These are phyloP conservation scores for Zingel zingel DNA, from an alignment of 2,113 vertebrate genomes.

Conservation along the genomic window DNA sequence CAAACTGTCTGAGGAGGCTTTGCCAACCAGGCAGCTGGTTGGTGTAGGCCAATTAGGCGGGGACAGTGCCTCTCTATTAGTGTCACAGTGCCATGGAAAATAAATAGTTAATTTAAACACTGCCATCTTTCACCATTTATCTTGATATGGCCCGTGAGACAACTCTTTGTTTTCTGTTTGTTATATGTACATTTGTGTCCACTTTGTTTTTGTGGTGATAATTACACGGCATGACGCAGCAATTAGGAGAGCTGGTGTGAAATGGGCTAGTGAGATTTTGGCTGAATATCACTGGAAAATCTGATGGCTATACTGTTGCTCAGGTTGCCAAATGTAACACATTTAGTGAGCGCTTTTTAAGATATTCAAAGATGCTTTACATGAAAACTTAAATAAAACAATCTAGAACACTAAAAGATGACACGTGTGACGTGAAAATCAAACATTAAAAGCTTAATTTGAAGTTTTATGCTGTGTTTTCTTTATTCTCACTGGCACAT, in stretches of 20 bases:
- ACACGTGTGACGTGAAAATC: neutral
- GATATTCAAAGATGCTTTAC: neutral
- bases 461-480: neutral
- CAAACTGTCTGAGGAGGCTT: constrained; percentile 7
- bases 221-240: constrained; percentile 1
- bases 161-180: constrained; percentile 10
- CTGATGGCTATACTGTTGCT: neutral
- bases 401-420: neutral
- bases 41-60: constrained; percentile 10
- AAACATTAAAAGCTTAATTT: neutral
- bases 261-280: neutral
- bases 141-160: constrained; percentile 8
- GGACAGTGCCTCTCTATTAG: constrained; percentile 1
- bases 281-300: neutral
- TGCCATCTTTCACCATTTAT: constrained; percentile 15
- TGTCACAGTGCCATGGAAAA: constrained; percentile 27
- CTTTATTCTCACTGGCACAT: neutral
- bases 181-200: neutral
- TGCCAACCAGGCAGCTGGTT: constrained; percentile 29
- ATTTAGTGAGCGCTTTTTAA: neutral
- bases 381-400: neutral
- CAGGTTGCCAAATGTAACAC: neutral
- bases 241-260: neutral
- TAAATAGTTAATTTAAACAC: constrained; percentile 4
- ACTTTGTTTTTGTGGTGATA: neutral